Evolutionary conservation across 2,888 invertebrate genomes (phyloP).

Genomic region (Myopa testacea): DNA sequence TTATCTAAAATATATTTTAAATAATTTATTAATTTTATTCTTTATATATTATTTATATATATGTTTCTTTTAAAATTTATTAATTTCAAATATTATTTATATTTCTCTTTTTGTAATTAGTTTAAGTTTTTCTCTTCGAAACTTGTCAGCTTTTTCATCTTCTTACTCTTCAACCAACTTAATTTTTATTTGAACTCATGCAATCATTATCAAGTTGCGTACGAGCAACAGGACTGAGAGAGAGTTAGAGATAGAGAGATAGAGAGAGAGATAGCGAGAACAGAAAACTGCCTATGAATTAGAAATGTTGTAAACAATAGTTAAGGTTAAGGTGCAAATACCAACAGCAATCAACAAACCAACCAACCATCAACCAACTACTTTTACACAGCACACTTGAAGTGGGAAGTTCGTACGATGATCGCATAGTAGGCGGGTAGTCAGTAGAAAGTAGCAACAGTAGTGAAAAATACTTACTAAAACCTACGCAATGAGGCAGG

Average conservation of each 20-base stretch:
- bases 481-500: constrained; percentile 13
- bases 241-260: background rate
- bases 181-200: background rate
- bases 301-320: constrained; percentile 11
- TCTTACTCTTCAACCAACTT: no score
- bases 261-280: background rate
- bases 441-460: background rate
- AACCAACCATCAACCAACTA: background rate
- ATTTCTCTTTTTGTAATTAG: no score
- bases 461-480: background rate
- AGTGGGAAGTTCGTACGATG: background rate
- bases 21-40: no score
- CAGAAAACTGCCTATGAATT: background rate
- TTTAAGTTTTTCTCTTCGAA: no score
- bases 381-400: background rate
- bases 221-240: background rate
- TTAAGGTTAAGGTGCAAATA: constrained; percentile 15
- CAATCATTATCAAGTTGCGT: background rate
- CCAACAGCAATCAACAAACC: background rate
- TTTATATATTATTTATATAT: no score
- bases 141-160: no score
- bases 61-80: no score
- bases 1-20: no score
- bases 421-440: background rate
- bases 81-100: no score